Percentiles rank a stretch among this genome's conserved stretches.
Evolutionary conservation across 64 coral and sea anemone species (phyloP).

Genomic region (Catalaphyllia jardinei): DNA sequence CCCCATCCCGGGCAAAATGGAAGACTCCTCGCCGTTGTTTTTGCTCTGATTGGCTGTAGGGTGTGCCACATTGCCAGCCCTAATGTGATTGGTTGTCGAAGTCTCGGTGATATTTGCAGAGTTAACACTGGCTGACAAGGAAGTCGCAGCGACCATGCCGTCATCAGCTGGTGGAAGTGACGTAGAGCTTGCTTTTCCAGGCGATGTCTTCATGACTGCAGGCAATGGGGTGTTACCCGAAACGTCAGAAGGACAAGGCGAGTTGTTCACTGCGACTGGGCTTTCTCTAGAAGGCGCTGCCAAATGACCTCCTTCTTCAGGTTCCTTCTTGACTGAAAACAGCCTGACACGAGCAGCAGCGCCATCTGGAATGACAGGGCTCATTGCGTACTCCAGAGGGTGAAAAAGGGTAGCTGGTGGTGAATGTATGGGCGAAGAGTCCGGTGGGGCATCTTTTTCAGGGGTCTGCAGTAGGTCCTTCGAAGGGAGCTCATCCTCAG

Average conservation of each 20-base stretch:
- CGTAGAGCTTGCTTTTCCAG: neutral
- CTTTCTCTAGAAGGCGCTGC: neutral
- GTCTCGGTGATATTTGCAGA: neutral
- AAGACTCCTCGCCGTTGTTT: neutral
- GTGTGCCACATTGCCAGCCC: neutral
- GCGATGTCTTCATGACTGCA: neutral
- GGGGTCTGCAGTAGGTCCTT: neutral
- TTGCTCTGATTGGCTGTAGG: neutral
- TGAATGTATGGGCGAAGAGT: neutral
- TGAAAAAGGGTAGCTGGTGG: constrained; percentile 5
- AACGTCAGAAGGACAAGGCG: neutral
- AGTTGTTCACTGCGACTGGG: neutral
- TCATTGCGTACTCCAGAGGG: neutral
- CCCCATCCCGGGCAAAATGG: neutral
- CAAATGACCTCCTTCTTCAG: neutral
- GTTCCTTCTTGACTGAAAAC: constrained; percentile 18
- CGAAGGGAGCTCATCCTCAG: neutral
- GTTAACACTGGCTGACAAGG: neutral
- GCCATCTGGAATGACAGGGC: neutral
- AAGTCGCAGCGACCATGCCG: neutral
- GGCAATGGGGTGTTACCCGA: neutral
- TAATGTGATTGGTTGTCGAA: neutral
- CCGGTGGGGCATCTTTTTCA: neutral
- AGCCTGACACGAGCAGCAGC: neutral
- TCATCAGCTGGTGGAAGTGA: neutral